Conservation (phyloP, 2,888 invertebrate species). For the Stenurella melanura region DNA sequence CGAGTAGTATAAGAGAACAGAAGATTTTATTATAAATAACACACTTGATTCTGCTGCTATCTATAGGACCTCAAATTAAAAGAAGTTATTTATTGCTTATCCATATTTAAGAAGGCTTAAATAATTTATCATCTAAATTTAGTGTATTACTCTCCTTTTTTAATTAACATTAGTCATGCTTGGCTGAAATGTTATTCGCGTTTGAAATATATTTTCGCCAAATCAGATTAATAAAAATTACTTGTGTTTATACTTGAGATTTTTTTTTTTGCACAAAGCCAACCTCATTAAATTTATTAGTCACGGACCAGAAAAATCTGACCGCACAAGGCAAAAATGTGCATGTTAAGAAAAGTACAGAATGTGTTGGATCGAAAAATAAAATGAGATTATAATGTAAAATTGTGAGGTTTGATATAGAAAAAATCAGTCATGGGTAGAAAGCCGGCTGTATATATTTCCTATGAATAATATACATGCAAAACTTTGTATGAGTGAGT, state of each 20-base stretch:
- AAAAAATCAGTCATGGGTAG: too few species aligned
- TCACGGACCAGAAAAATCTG: not conserved
- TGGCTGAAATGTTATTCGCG: not conserved
- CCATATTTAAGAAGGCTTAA: not conserved
- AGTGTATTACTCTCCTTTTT: conserved; percentile 18
- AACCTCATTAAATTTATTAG: not conserved
- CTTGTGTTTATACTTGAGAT: not conserved
- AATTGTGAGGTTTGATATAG: too few species aligned
- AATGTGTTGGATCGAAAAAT: not conserved
- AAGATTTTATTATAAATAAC: not conserved
- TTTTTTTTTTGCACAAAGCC: not conserved
- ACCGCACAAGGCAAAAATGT: too few species aligned
- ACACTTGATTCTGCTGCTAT: not conserved
- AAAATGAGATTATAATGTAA: not conserved
- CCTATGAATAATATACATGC: too few species aligned
- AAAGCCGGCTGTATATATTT: too few species aligned
- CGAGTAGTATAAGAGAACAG: not conserved
- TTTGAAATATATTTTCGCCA: conserved; percentile 8
- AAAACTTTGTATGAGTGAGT: too few species aligned
- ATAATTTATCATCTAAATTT: conserved; percentile 23
- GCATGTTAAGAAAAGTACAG: not conserved
- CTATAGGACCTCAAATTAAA: conserved; percentile 8
- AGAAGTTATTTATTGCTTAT: conserved; percentile 13
- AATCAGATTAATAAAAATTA: conserved; percentile 10
- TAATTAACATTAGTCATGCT: conserved; percentile 23